Evolutionary conservation across 1,140 invertebrate species (phyloP), one percentile per base, ranked within the genome.

Genomic region (Magallana ariakensis): DNA sequence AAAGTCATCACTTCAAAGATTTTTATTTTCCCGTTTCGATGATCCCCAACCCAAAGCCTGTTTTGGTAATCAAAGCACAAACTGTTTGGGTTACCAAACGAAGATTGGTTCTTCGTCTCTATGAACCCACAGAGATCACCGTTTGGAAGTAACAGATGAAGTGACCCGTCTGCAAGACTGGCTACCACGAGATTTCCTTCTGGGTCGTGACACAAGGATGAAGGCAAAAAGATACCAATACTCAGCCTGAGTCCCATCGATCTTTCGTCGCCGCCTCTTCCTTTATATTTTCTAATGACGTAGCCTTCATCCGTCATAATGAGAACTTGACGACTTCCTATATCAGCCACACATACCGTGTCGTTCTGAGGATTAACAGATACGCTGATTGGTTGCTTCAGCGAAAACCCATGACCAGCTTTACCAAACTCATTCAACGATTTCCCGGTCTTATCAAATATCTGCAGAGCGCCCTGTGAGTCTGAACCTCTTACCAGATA

Each of bases 201-300:
- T 10, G 54, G 60, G 33, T 84, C 83, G 66, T 66, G 66, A 53
- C 83, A 84, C 46, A 84, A 10, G 7, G 58, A 57, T 26, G 83
- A 54, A 11, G 83, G 83, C 0, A 33, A 19, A 19, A 84, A 62
- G 9, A 26, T 13, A 22, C 11, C 22, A 1, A 75, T 2, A 75
- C 66, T 26, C 5, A 75, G 19, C 9, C 66, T 54, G 19, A 22
- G 53, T 33, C 33, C 33, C 0, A 58, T n/a, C 54, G 9, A 9
- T n/a, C 26, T 33, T 6, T n/a, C 54, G 4, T 53, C 60, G 66
- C 58, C 15, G 15, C 11, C 26, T 9, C 8, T 66, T 10, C 60
- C n/a, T 60, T 84, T 84, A 46, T 66, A 84, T 16, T 84, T 66
- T 84, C 83, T 66, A 53, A 84, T 84, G 8, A 84, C 33, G 13